Evolutionary conservation across 2,113 vertebrate genomes (phyloP), one percentile per base, ranked within the genome.

Genomic region (Podilymbus podiceps): DNA sequence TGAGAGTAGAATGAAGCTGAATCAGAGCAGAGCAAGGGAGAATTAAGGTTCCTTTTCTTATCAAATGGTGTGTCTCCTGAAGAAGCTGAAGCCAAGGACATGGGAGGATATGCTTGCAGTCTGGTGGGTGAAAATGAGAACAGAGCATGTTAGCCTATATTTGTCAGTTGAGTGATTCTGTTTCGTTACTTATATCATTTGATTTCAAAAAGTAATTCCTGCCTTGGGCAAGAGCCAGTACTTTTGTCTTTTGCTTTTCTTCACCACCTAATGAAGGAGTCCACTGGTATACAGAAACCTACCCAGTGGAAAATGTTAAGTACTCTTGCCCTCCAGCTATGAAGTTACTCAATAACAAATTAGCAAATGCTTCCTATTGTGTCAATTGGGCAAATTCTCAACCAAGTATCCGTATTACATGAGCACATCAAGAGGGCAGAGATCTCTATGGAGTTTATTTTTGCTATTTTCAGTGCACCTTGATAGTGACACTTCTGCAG

Each of bases 181-280:
- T 83, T 88, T 69, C 16, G 42, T 88, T 82, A 85, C 92, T 87
- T 87, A 66, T n/a, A 91, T 93, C 42, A 85, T 95, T 88, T 82
- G 86, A 88, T 95, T 95, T 93, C 87, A 95, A 66, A 94, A 92
- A 89, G 66, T 88, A 89, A 92, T 89, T 97, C 84, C 59, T 95
- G 95, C 94, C 84, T 78, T 95, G 81, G 87, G 92, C 93, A 83
- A 97, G 77, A 91, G 77, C 58, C 80, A 91, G 81, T 73, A 73
- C 53, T 73, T 97, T 93, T 89, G 87, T 76, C 91, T 92, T 94
- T 78, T 88, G 55, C 86, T 95, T 87, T 95, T 87, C 94, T 96
- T 95, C 71, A 66, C 38, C 74, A 85, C 88, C 86, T 97, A 89
- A 94, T 95, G 94, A 95, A 96, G 91, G 62, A 91, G 89, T 94